Evolutionary conservation across 30 jellyfish, hydroid and myxozoan genomes (phyloP).

Genomic region (Aurelia sp.): DNA sequence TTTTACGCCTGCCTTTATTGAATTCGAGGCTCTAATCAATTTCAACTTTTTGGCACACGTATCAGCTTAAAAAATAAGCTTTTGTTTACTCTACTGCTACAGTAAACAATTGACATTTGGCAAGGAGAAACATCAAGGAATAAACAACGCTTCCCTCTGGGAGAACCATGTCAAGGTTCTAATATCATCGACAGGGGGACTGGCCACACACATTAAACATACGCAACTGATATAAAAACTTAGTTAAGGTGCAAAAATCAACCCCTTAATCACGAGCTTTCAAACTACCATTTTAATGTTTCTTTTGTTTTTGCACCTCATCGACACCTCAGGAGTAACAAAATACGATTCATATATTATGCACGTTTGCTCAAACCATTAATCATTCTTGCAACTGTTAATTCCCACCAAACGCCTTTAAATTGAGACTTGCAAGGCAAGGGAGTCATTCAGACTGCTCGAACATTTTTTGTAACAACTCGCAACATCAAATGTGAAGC

Average conservation of each 20-base stretch:
- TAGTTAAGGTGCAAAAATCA: constrained; percentile 37
- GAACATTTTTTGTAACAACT: neutral
- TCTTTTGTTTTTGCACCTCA: constrained; percentile 21
- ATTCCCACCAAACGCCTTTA: constrained; percentile 37
- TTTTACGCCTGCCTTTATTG: no score
- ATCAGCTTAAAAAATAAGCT: neutral
- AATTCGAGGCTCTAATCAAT: constrained; percentile 5
- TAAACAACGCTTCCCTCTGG: no score
- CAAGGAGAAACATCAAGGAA: neutral
- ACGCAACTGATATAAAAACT: neutral
- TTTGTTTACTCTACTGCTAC: constrained; percentile 27
- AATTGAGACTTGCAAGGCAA: neutral
- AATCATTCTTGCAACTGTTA: constrained; percentile 36
- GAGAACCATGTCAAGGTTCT: constrained; percentile 5
- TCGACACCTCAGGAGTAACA: constrained; percentile 44
- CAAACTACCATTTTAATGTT: constrained; percentile 10
- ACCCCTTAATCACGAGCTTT: constrained; percentile 56
- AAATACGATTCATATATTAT: constrained; percentile 11
- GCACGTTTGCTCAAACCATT: constrained; percentile 16
- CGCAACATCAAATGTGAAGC: no score
- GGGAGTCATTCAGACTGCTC: neutral
- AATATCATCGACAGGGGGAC: neutral
- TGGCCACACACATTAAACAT: constrained; percentile 24
- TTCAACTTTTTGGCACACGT: neutral
- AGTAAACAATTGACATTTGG: constrained; percentile 47